phyloP scores from a whole-genome alignment of 2,113 vertebrate species.

The Desmodus rotundus region DNA sequence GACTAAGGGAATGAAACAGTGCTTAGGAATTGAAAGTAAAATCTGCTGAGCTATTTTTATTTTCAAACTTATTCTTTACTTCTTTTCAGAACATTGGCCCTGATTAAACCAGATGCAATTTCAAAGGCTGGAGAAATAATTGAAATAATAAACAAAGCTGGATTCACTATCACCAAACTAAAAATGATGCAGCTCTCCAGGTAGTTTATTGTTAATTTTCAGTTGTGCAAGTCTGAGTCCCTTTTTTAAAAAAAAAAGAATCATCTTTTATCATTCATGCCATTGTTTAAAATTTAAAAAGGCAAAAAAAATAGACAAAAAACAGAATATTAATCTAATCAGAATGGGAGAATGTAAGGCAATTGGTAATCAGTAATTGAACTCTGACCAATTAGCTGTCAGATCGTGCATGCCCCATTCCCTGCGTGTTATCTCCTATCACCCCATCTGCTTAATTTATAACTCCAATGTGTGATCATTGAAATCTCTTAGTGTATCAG shows the following conservation, averaged over 20 bases:
- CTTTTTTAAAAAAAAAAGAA: background rate
- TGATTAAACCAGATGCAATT: slow-evolving; percentile 92
- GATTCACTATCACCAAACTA: slow-evolving; percentile 94
- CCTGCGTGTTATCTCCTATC: background rate
- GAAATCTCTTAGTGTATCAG: background rate
- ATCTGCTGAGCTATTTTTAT: background rate
- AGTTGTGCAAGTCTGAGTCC: background rate
- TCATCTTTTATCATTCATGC: background rate
- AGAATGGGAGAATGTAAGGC: background rate
- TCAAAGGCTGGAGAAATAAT: slow-evolving; percentile 89
- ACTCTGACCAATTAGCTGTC: background rate
- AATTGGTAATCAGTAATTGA: background rate
- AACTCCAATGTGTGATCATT: background rate
- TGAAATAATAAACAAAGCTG: slow-evolving; percentile 87
- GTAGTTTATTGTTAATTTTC: slow-evolving; percentile 78
- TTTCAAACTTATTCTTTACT: background rate
- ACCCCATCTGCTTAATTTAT: background rate
- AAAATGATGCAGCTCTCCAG: slow-evolving; percentile 93
- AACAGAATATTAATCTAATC: background rate
- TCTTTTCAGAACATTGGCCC: slow-evolving; percentile 87
- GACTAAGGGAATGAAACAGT: background rate
- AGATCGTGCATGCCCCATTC: background rate
- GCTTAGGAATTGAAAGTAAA: slow-evolving; percentile 13
- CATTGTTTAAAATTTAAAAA: background rate
- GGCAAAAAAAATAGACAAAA: background rate